A percentile compares a stretch with the other conserved stretches of the same genome.
Conservation (phyloP, 2,888 invertebrate species). For the Platynereis dumerilii region DNA sequence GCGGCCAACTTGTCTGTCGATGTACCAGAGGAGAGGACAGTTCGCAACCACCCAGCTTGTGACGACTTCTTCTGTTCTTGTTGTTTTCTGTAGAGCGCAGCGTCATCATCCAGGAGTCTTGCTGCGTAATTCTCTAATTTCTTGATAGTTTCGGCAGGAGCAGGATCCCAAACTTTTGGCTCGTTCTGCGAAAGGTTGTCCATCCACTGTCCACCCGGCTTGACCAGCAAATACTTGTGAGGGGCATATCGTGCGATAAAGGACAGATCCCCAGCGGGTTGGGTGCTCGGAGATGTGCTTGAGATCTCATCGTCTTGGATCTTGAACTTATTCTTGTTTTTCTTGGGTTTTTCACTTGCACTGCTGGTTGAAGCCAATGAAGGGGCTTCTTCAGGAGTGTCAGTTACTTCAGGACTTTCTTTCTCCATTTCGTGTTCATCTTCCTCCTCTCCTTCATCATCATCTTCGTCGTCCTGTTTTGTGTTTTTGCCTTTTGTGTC, state of each 20-base stretch:
- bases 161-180: constrained; percentile 30
- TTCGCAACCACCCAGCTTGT: constrained; percentile 60
- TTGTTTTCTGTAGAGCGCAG: constrained; percentile 47
- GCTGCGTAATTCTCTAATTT: constrained; percentile 52
- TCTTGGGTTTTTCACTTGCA: constrained; percentile 15
- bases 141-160: constrained; percentile 26
- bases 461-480: not conserved
- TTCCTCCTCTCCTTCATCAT: not conserved
- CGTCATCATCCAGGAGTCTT: constrained; percentile 51
- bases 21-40: constrained; percentile 80
- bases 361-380: no score
- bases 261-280: not conserved
- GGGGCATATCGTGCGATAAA: constrained; percentile 26
- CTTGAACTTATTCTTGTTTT: constrained; percentile 40
- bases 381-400: constrained; percentile 3
- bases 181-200: constrained; percentile 38
- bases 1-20: constrained; percentile 86
- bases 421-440: not conserved
- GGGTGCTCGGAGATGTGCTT: constrained; percentile 13
- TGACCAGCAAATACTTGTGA: constrained; percentile 50
- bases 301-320: constrained; percentile 32
- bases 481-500: not conserved
- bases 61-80: constrained; percentile 49
- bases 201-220: constrained; percentile 47
- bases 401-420: not conserved